These are phyloP conservation scores for Craseonycteris thonglongyai DNA, from an alignment of 2,113 vertebrate genomes.

Conservation along the genomic window DNA sequence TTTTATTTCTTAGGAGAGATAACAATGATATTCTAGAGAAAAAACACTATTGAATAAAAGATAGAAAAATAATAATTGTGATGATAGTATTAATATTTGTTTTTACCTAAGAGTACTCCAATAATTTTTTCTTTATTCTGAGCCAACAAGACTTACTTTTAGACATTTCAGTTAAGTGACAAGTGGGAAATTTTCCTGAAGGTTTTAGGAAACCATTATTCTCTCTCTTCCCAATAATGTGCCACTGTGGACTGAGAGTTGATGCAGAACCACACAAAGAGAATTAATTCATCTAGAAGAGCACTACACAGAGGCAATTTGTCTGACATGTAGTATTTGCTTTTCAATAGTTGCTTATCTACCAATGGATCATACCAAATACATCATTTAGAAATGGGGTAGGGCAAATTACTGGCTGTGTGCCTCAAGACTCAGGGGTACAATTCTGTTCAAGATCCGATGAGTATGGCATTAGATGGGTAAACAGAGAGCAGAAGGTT, in stretches of 20 bases:
- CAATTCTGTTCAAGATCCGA: neutral
- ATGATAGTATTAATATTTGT: neutral
- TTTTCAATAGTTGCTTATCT: conserved; percentile 52
- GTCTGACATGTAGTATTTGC: conserved; percentile 41
- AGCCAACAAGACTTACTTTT: neutral
- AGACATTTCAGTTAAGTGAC: neutral
- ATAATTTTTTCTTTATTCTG: neutral
- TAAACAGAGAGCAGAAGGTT: neutral
- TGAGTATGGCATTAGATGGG: neutral
- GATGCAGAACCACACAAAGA: conserved; percentile 8
- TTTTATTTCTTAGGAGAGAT: neutral
- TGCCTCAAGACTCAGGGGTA: neutral
- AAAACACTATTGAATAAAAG: neutral
- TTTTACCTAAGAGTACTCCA: neutral
- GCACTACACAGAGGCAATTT: conserved; percentile 16
- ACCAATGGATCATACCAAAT: neutral
- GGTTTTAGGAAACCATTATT: conserved; percentile 49
- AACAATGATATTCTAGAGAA: neutral
- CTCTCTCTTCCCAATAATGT: conserved; percentile 27
- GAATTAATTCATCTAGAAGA: conserved; percentile 49
- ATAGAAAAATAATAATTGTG: neutral
- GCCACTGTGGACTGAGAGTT: conserved; percentile 28
- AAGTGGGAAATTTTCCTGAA: conserved; percentile 24
- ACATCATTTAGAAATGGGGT: neutral
- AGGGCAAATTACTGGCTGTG: neutral